Evolutionary conservation across 2,113 vertebrate species (phyloP).

Genomic region (Progne subis): DNA sequence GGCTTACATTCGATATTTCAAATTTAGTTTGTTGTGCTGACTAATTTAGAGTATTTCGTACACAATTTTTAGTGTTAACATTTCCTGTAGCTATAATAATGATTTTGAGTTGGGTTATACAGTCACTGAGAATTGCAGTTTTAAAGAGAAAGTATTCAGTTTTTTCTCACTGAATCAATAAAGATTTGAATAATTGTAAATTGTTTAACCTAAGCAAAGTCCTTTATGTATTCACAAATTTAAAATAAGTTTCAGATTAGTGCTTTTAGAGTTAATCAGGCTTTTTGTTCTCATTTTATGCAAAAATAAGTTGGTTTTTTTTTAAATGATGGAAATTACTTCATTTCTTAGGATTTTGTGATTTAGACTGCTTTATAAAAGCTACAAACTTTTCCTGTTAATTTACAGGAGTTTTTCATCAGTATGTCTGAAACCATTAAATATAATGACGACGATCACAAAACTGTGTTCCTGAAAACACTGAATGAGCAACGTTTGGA

Average conservation of each 20-base stretch:
- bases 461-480: slow-evolving; percentile 95
- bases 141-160: neutral
- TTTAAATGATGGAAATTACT: neutral
- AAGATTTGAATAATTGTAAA: neutral
- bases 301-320: neutral
- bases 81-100: neutral
- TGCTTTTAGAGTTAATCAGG: neutral
- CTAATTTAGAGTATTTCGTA: neutral
- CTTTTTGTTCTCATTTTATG: neutral
- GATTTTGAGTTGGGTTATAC: neutral
- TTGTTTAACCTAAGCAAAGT: neutral
- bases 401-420: slow-evolving; percentile 87
- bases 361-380: neutral
- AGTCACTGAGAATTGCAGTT: neutral
- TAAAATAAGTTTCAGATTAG: neutral
- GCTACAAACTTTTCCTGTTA: neutral
- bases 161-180: neutral
- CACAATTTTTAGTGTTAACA: neutral
- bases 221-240: neutral
- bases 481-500: slow-evolving; percentile 93
- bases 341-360: neutral
- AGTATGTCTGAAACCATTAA: slow-evolving; percentile 96
- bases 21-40: neutral
- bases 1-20: slow-evolving; percentile 11
- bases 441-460: slow-evolving; percentile 96